Conservation (phyloP, 23 tunicate species). For the Corella eumyota region DNA sequence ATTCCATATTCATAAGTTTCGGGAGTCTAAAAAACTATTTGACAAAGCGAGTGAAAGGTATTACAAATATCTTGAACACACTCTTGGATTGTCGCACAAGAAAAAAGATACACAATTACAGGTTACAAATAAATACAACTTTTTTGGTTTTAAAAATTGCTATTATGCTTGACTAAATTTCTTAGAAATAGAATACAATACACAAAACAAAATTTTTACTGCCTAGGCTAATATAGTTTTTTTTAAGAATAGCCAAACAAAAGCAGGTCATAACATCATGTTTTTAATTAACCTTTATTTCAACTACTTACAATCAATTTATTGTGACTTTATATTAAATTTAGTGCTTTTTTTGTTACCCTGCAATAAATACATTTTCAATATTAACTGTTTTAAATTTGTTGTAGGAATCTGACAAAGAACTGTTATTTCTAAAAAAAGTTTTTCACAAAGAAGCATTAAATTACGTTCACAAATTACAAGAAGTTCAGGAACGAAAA, state of each 20-base stretch:
- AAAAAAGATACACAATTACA: slow-evolving; percentile 43
- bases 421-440: slow-evolving; percentile 23
- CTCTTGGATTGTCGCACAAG: slow-evolving; percentile 79
- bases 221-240: too few relatives aligned
- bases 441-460: slow-evolving; percentile 53
- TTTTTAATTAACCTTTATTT: too few relatives aligned
- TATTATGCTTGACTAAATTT: neutral
- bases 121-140: slow-evolving; percentile 17
- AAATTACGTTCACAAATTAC: slow-evolving; percentile 67
- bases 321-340: too few relatives aligned
- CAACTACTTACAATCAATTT: too few relatives aligned
- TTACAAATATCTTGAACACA: slow-evolving; percentile 71
- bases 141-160: too few relatives aligned
- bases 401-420: slow-evolving; percentile 69
- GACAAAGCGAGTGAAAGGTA: slow-evolving; percentile 84
- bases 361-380: too few relatives aligned
- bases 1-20: slow-evolving; percentile 52
- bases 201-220: too few relatives aligned
- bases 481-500: slow-evolving; percentile 79
- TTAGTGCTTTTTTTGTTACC: too few relatives aligned
- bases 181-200: too few relatives aligned
- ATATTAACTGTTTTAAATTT: too few relatives aligned
- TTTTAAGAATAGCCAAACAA: too few relatives aligned
- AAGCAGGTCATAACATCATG: too few relatives aligned
- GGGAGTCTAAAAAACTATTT: slow-evolving; percentile 55